These are phyloP conservation scores for Drosophila anceps DNA, from an alignment of 2,888 invertebrate species.

Conservation along the genomic window DNA sequence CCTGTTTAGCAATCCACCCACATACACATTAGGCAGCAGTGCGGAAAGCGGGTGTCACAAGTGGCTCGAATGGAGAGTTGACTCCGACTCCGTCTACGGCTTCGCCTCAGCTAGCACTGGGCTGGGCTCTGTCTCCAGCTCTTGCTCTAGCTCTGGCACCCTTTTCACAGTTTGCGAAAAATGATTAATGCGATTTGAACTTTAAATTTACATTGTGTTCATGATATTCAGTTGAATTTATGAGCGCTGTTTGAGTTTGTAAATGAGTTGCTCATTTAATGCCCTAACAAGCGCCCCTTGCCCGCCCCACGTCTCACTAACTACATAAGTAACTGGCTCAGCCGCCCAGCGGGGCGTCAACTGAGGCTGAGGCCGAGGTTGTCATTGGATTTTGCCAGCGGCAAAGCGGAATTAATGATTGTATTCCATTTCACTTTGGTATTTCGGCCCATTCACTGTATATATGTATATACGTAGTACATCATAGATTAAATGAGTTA, in stretches of 20 bases:
- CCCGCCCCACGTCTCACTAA: slow-evolving; percentile 12
- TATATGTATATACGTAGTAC: slow-evolving; percentile 8
- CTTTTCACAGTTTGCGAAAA: slow-evolving; percentile 65
- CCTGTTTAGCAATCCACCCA: slow-evolving; percentile 30
- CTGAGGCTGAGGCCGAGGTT: slow-evolving; percentile 15
- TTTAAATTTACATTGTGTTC: slow-evolving; percentile 80
- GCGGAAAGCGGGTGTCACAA: slow-evolving; percentile 10
- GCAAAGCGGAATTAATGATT: slow-evolving; percentile 74
- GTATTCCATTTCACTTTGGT: slow-evolving; percentile 68
- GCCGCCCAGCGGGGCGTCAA: slow-evolving; percentile 11
- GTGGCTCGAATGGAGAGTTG: slow-evolving; percentile 5
- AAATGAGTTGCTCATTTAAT: slow-evolving; percentile 81
- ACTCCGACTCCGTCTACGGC: neutral
- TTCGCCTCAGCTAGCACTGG: neutral
- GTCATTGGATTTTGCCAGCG: slow-evolving; percentile 48
- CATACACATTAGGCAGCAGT: slow-evolving; percentile 28
- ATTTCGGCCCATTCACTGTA: slow-evolving; percentile 28
- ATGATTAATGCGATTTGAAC: slow-evolving; percentile 78
- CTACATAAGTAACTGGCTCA: slow-evolving; percentile 40
- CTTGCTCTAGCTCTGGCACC: slow-evolving; percentile 27
- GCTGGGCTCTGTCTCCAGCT: neutral
- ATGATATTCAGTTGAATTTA: slow-evolving; percentile 78
- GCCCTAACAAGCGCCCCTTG: slow-evolving; percentile 60
- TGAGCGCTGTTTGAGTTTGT: slow-evolving; percentile 80
- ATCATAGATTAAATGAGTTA: slow-evolving; percentile 63